A percentile compares a stretch with the other conserved stretches of the same genome.
Evolutionary conservation across 2,888 invertebrate genomes (phyloP).

Genomic region (Parochlus steinenii): DNA sequence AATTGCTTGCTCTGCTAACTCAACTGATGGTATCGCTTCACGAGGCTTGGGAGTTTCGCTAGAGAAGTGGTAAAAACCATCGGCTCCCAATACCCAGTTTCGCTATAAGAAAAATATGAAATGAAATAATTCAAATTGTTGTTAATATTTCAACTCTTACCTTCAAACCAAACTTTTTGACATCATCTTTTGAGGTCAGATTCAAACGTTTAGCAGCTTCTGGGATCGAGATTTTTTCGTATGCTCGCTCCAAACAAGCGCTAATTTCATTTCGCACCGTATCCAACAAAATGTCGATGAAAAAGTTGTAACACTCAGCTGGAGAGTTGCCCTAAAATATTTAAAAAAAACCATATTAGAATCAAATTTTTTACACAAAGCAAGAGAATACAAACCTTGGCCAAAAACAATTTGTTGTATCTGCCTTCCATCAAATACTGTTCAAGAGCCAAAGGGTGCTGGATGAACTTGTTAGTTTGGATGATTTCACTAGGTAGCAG

Average conservation of each 20-base stretch:
- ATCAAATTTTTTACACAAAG: no score
- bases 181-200: constrained; percentile 57
- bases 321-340: constrained; percentile 78
- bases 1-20: constrained; percentile 84
- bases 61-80: constrained; percentile 68
- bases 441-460: constrained; percentile 87
- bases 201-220: constrained; percentile 86
- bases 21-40: constrained; percentile 72
- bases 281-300: constrained; percentile 89
- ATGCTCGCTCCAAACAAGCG: constrained; percentile 91
- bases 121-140: constrained; percentile 13
- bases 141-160: constrained; percentile 28
- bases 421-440: constrained; percentile 99
- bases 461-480: constrained; percentile 83
- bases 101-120: constrained; percentile 36
- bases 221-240: constrained; percentile 68
- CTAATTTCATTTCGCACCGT: constrained; percentile 95
- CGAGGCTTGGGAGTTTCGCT: constrained; percentile 57
- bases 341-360: constrained; percentile 17
- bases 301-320: constrained; percentile 86
- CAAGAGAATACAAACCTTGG: constrained; percentile 39
- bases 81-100: constrained; percentile 63
- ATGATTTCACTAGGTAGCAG: constrained; percentile 80
- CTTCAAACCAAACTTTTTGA: constrained; percentile 64
- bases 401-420: constrained; percentile 92